Conservation (phyloP, 2,797 vertebrate genomes). For the Spea hammondii region DNA sequence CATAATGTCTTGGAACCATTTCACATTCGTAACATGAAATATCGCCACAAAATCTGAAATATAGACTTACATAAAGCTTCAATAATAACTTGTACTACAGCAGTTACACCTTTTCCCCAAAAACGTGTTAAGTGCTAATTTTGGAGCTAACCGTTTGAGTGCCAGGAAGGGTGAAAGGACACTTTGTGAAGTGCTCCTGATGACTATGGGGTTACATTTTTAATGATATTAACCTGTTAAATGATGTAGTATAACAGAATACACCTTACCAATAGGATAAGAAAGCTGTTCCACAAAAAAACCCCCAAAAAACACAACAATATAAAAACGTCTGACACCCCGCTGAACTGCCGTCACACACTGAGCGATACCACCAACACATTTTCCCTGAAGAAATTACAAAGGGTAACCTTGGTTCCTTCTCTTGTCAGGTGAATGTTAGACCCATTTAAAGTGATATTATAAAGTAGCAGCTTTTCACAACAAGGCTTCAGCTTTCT, state of each 20-base stretch:
- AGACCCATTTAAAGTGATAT: conserved; percentile 54
- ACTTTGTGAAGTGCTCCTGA: neutral
- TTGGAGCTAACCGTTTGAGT: neutral
- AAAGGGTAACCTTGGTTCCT: conserved; percentile 65
- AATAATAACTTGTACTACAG: neutral
- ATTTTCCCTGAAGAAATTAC: conserved; percentile 72
- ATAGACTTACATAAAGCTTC: neutral
- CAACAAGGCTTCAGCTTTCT: conserved; percentile 68
- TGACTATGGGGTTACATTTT: neutral
- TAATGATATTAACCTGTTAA: neutral
- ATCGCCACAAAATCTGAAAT: neutral
- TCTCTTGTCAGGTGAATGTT: conserved; percentile 45
- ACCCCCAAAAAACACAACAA: conserved; percentile 28
- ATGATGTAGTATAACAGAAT: neutral
- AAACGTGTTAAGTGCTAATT: neutral
- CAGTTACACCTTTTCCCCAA: neutral
- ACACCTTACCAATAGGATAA: conserved; percentile 28
- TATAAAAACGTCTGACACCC: conserved; percentile 52
- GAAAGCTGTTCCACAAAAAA: conserved; percentile 36
- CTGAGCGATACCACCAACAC: conserved; percentile 57
- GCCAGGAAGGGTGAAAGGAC: neutral
- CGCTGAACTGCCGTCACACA: conserved; percentile 50
- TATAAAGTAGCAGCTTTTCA: conserved; percentile 63
- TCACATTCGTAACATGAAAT: no score
- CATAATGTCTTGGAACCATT: neutral